Conservation (phyloP, 53 echinoderm and acorn worm species). For the Crossaster papposus region DNA sequence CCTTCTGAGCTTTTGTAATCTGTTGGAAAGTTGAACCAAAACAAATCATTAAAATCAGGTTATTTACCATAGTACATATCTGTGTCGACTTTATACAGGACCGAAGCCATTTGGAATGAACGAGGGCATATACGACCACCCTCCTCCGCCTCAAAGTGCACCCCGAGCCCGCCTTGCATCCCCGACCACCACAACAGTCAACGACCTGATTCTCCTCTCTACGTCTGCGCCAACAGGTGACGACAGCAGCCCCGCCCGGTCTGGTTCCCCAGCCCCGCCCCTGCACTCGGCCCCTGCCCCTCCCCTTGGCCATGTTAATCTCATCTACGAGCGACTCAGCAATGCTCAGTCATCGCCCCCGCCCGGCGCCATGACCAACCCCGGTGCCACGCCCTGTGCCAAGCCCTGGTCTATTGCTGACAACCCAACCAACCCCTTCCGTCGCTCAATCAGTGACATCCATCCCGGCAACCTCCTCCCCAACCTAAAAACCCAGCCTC, state of each 20-base stretch:
- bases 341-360: slow-evolving; percentile 60
- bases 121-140: slow-evolving; percentile 47
- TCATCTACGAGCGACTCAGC: slow-evolving; percentile 66
- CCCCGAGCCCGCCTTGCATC: slow-evolving; percentile 41
- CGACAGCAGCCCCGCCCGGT: slow-evolving; percentile 6
- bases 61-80: neutral
- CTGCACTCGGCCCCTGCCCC: neutral
- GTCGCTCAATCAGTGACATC: slow-evolving; percentile 80
- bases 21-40: too few species aligned
- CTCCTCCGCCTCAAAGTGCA: slow-evolving; percentile 57
- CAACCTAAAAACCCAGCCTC: slow-evolving; percentile 19
- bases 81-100: slow-evolving; percentile 14
- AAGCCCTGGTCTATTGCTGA: neutral
- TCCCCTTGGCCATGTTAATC: slow-evolving; percentile 60
- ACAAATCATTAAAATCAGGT: too few species aligned
- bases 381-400: slow-evolving; percentile 8
- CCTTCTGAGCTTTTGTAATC: too few species aligned
- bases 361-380: slow-evolving; percentile 8
- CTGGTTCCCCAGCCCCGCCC: slow-evolving; percentile 36
- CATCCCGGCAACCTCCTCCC: slow-evolving; percentile 3
- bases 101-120: neutral
- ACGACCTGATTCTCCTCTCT: slow-evolving; percentile 37
- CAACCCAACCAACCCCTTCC: slow-evolving; percentile 75
- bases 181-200: slow-evolving; percentile 41
- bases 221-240: slow-evolving; percentile 42